Base-by-base conservation (phyloP, 2,797 vertebrate genomes). In the Spinibarbus caldwelli region DNA sequence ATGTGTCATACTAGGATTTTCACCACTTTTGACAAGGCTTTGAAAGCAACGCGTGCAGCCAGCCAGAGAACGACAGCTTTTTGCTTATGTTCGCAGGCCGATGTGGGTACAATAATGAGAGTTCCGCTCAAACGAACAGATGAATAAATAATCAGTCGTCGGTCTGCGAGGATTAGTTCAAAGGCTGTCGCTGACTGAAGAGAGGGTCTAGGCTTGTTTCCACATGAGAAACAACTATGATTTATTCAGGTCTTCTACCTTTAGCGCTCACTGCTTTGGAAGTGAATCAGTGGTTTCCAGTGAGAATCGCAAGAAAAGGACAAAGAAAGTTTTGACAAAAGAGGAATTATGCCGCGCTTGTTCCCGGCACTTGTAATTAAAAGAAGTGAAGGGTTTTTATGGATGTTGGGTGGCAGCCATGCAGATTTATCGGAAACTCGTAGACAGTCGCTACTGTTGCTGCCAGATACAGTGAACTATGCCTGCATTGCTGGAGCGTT, bases 81-180 rank as follows among this genome's bases (percentile, higher is more conserved):
- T 84, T 47, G 70, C 49, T 80, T 82, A 78, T 72, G 76, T 93
- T 94, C 89, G 8, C 59, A 92, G 93, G 92, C 85, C 89, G 92
- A 94, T 94, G 91, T 90, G 66, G 87, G 91, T 86, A 93, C 92
- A 93, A 94, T 95, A 95, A 96, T 95, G 94, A 95, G 94, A 89
- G 85, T 52, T 90, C 88, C 87, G 88, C 92, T 95, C 92, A 94
- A 94, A 95, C 93, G 93, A 94, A 93, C 91, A 87, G 90, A 95
- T 95, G 91, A 94, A 95, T 95, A 95, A 95, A 95, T 95, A 94
- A 96, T 90, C 86, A 94, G 91, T 94, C 80, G 89, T 92, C 89
- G 82, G 92, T 94, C 93, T 93, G 91, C 89, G 90, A 93, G 93
- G 92, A 94, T 93, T 92, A 94, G 94, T 95, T 96, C 95, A 95